Evolutionary conservation across 2,113 vertebrate species (phyloP), one percentile per base, ranked within the genome.

Genomic region (Erinaceus europaeus): DNA sequence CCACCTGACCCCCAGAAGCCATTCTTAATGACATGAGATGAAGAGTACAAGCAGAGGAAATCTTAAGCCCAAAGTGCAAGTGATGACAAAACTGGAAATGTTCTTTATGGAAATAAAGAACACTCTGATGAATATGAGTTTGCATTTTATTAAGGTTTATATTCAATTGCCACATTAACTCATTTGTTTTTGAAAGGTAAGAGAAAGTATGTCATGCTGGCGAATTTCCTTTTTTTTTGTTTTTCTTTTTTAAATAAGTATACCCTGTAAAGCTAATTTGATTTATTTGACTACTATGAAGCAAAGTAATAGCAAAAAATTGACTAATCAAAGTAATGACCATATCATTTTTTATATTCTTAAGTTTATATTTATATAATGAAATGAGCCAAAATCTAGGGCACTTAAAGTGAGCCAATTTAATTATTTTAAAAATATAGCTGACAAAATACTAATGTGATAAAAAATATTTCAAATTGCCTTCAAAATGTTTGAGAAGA

Each of bases 381-480:
- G 46, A 91, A 73, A 84, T 14, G 13, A 34, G 29, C 9, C 57
- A 90, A 64, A 84, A 92, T 84, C 57, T 84, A 87, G 81, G 67
- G 17, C 81, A 90, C 36, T 42, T 78, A 83, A 94, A 38, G 50
- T 74, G 55, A 89, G 53, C 77, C 87, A 93, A 91, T 73, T 92
- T 90, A 92, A 94, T 94, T 93, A 81, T 64, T 93, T 91, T 25
- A 23, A 89, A 93, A 84, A 90, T 84, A 65, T 13, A 75, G 59
- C 36, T 29, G n/a, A 61, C 85, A 88, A 88, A 34, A 86, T 62
- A 53, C 52, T n/a, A 29, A 61, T 55, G 10, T 65, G 48, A 84
- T 61, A 11, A 69, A 65, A 74, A 48, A 25, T 77, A 5, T 57
- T 46, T 86, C 80, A 44, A 36, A 46, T 84, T 82, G 77, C 34